Base-by-base conservation (phyloP, 2,797 vertebrate genomes). In the Selene dorsalis region DNA sequence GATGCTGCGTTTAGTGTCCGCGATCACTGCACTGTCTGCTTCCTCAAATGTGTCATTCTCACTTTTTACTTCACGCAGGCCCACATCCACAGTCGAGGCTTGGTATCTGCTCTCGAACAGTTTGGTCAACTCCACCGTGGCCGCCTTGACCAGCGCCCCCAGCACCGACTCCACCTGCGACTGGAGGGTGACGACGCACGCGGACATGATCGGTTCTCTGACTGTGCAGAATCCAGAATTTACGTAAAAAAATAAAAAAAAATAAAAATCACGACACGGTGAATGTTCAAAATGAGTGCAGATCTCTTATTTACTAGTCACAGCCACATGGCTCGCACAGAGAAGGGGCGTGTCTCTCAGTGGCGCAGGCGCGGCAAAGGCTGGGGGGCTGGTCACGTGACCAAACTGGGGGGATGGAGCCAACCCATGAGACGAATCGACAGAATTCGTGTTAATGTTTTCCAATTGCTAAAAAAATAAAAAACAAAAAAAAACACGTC, bases 91-190 rank as follows among this genome's bases (percentile, higher is more conserved):
- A 13, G 69, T 65, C 48, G 79, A 24, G 16, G 81, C 84, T 72
- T 79, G 53, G 71, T 85, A 92, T 18, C 86, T 89, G 83, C 87
- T 89, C 90, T 95, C 93, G 82, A 95, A 95, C 87, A 95, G 90
- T 85, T 91, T 90, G 60, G 91, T 93, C 32, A 95, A 86, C 90
- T 95, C 94, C 82, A 82, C 75, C 45, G 93, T 85, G 22, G 95
- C 94, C 43, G 90, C 92, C 78, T 90, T 94, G 16, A 95, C 76
- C 76, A 95, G 83, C 35, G 87, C 82, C 2, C 86, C 91, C 66
- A 95, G 84, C 69, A 95, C 86, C 8, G 91, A 87, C 84, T 94
- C 92, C 77, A 95, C 93, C 79, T 95, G 93, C 8, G 89, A 79
- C 75, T 93, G 93, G 2, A 95, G 90, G 77, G 69, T 84, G 61